A percentile compares a stretch with the other conserved stretches of the same genome.
These are phyloP conservation scores for Psilanteris sp. DNA, from an alignment of 1,140 invertebrate species.

Conservation along the genomic window DNA sequence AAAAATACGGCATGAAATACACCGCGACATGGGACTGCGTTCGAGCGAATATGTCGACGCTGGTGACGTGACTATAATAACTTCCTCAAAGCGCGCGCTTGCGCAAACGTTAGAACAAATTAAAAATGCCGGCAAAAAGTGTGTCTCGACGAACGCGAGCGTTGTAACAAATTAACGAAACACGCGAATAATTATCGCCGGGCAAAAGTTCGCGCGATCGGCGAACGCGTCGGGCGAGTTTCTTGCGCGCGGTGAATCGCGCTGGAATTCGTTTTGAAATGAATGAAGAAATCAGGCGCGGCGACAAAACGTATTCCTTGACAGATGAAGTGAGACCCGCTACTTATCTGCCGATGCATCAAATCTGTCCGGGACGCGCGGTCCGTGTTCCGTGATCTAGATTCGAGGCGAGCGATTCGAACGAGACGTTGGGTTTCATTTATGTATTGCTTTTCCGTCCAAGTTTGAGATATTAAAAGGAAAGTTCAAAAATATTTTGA, in stretches of 20 bases:
- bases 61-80: slow-evolving; percentile 56
- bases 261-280: slow-evolving; percentile 18
- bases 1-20: slow-evolving; percentile 58
- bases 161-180: slow-evolving; percentile 50
- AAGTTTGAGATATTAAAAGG: slow-evolving; percentile 15
- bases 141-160: slow-evolving; percentile 30
- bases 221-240: too few species aligned
- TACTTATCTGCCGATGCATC: slow-evolving; percentile 73
- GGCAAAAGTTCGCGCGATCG: slow-evolving; percentile 15
- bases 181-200: slow-evolving; percentile 42
- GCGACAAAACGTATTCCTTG: slow-evolving; percentile 67
- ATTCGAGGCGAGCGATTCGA: slow-evolving; percentile 16
- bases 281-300: slow-evolving; percentile 22
- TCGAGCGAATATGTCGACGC: slow-evolving; percentile 44
- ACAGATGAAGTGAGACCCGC: slow-evolving; percentile 74
- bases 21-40: slow-evolving; percentile 41
- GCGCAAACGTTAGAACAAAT: slow-evolving; percentile 54
- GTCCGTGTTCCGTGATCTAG: slow-evolving; percentile 55
- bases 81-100: slow-evolving; percentile 46
- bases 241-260: slow-evolving; percentile 15
- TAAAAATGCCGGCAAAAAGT: slow-evolving; percentile 44
- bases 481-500: slow-evolving; percentile 13
- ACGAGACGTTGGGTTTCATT: slow-evolving; percentile 39
- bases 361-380: slow-evolving; percentile 66
- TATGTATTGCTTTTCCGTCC: slow-evolving; percentile 28